Base-by-base conservation (phyloP, 1,140 invertebrate species). In the Phthorimaea operculella region DNA sequence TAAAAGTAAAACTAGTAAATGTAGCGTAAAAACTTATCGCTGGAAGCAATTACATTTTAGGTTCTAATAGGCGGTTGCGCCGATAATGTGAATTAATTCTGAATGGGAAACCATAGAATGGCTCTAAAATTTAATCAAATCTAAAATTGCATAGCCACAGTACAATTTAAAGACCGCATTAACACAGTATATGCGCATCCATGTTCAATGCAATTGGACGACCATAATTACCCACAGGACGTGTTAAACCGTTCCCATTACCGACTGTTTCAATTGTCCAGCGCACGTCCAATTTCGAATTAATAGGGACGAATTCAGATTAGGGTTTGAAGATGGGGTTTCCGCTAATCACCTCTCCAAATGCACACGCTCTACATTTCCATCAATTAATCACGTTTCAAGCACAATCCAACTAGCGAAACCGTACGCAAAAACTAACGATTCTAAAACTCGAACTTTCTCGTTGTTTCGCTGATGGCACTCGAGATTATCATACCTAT, bases 141-240 rank as follows among this genome's bases (percentile, higher is more conserved):
- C 68, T 70, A 39, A n/a, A 39, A 39, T 39, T 12, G 36, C 36
- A 39, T 28, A 28, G 21, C 8, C 10, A 1, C 36, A 39, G 36
- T 39, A n/a, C 36, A n/a, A 39, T 39, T 39, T 39, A 39, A 39
- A 39, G 36, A 57, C 57, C 59, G 62, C 57, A 68, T 68, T 67
- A 63, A 61, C 45, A 57, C 55, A 55, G 55, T 63, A 57, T 70
- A 47, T 47, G 44, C 15, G 44, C 44, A 47, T 47, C 15, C 44
- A 47, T 17, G 63, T 67, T 61, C 63, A 62, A 58, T 67, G 66
- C 69, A 74, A 79, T 76, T 69, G 69, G 59, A 64, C 54, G 59
- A 61, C 64, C 65, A 66, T 76, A 80, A 79, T 80, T 83, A 76
- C 69, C 76, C 72, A 57, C 74, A 74, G 72, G 74, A 73, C 69